These are phyloP conservation scores for Camelus bactrianus DNA, from an alignment of 2,113 vertebrate genomes.

Conservation along the genomic window DNA sequence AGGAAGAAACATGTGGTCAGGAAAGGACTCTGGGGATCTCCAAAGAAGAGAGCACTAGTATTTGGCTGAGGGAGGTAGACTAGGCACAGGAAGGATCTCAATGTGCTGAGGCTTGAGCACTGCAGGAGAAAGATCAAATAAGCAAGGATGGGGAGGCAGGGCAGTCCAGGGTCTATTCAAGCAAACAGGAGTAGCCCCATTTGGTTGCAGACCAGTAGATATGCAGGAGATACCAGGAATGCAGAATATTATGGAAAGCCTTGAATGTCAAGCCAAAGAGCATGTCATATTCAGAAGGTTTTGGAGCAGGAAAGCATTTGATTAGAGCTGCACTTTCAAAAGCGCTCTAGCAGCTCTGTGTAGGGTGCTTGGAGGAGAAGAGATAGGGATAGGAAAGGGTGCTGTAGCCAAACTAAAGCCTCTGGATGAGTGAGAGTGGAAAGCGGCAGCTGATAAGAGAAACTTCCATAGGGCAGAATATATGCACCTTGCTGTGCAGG, in stretches of 20 bases:
- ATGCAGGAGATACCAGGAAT: neutral
- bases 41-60: neutral
- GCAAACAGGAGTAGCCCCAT: neutral
- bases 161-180: neutral
- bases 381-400: neutral
- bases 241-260: neutral
- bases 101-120: neutral
- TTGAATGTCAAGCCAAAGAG: neutral
- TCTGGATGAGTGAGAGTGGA: neutral
- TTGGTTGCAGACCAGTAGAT: neutral
- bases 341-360: neutral
- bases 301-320: neutral
- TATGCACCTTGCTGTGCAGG: fast-evolving
- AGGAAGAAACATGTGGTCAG: constrained; percentile 3
- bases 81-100: neutral
- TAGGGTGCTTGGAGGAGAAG: neutral
- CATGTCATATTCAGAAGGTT: neutral
- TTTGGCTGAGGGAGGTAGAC: neutral
- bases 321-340: neutral
- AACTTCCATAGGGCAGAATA: neutral
- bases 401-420: neutral
- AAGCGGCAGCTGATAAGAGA: neutral
- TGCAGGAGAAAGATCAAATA: neutral
- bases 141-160: neutral
- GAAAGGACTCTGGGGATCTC: neutral